Evolutionary conservation across 2,113 vertebrate genomes (phyloP).

Genomic region (Hystrix cristata): DNA sequence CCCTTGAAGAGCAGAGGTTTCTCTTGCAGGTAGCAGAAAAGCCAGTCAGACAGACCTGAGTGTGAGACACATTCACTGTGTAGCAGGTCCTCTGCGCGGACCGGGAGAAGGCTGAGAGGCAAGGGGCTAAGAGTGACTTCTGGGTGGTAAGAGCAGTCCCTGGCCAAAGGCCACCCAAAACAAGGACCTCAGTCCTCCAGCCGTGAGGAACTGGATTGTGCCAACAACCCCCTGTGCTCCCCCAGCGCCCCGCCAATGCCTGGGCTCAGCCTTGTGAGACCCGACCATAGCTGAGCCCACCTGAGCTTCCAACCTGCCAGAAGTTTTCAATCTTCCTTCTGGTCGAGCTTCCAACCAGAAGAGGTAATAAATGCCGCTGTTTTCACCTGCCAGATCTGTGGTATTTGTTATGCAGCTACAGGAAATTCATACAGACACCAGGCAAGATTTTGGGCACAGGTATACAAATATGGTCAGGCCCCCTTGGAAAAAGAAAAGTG

Average conservation of each 20-base stretch:
- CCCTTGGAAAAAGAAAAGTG: background rate
- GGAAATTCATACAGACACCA: background rate
- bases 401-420: background rate
- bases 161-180: background rate
- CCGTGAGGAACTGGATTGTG: background rate
- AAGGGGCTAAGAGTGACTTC: background rate
- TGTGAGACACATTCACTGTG: background rate
- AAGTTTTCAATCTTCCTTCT: background rate
- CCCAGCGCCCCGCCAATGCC: background rate
- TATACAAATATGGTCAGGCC: background rate
- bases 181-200: background rate
- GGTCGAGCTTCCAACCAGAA: background rate
- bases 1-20: conserved; percentile 32
- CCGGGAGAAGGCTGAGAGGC: rapidly evolving
- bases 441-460: background rate
- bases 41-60: background rate
- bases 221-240: background rate
- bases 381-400: background rate
- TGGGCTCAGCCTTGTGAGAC: background rate
- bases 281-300: background rate
- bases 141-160: background rate
- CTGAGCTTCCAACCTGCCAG: background rate
- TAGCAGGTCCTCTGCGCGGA: background rate
- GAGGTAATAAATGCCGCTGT: background rate
- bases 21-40: background rate